These are phyloP conservation scores for Hirtodrosophila confusa DNA, from an alignment of 2,888 invertebrate species.

Conservation along the genomic window DNA sequence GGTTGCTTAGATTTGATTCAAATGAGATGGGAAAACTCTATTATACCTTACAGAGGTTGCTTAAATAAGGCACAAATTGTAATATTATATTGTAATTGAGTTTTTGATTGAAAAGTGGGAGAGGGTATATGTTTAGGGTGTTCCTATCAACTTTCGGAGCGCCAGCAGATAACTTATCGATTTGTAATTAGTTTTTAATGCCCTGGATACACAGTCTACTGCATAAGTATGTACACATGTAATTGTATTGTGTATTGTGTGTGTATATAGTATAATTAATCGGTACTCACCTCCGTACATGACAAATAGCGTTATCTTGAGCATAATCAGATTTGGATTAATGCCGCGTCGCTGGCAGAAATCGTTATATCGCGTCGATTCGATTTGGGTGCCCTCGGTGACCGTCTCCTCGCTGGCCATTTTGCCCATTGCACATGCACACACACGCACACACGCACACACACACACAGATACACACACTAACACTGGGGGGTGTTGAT, in stretches of 20 bases:
- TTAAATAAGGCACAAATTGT: no score
- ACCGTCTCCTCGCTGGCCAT: slow-evolving; percentile 83
- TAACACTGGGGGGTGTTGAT: slow-evolving; percentile 10
- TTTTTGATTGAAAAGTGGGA: no score
- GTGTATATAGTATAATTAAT: not conserved
- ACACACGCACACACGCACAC: slow-evolving; percentile 3
- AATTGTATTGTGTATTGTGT: not conserved
- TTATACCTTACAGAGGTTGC: no score
- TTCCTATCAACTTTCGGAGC: no score
- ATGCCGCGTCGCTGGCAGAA: slow-evolving; percentile 86
- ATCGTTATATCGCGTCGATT: slow-evolving; percentile 80
- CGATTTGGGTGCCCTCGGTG: slow-evolving; percentile 62
- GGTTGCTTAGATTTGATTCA: no score
- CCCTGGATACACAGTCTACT: slow-evolving; percentile 3
- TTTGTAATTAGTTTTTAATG: slow-evolving; percentile 66
- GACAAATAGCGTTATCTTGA: slow-evolving; percentile 92
- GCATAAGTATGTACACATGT: not conserved
- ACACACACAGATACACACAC: slow-evolving; percentile 7
- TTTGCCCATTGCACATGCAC: slow-evolving; percentile 58
- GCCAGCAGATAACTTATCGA: not conserved
- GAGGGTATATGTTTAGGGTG: not conserved
- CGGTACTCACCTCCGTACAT: slow-evolving; percentile 90
- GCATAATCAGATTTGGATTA: slow-evolving; percentile 91
- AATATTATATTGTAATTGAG: no score
- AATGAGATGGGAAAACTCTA: no score